These are phyloP conservation scores for Coregonus clupeaformis DNA, from an alignment of 2,113 vertebrate genomes.

Conservation along the genomic window DNA sequence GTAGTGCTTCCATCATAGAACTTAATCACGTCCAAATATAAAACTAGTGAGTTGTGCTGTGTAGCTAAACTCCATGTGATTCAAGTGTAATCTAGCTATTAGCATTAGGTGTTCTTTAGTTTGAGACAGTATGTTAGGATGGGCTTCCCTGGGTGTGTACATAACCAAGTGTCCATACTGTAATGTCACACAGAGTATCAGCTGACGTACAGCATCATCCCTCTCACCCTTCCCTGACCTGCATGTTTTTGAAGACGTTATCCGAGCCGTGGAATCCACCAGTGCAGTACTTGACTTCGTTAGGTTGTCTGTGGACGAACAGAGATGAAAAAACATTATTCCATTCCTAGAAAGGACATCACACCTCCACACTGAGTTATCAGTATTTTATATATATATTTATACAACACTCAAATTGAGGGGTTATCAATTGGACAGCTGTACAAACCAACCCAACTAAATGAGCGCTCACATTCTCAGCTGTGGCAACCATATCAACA, in stretches of 20 bases:
- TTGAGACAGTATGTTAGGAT: not conserved
- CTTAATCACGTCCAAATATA: too few relatives aligned
- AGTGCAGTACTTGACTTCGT: slow-evolving; percentile 68
- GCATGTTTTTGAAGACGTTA: slow-evolving; percentile 91
- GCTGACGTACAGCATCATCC: not conserved
- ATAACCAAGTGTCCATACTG: not conserved
- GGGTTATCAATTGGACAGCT: not conserved
- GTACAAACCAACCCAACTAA: not conserved
- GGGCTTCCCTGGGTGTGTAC: not conserved
- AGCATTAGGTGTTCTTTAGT: too few relatives aligned
- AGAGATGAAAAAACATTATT: slow-evolving; percentile 30
- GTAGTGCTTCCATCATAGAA: too few relatives aligned
- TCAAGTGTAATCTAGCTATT: too few relatives aligned
- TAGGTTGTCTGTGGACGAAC: slow-evolving; percentile 46
- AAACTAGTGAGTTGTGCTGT: too few relatives aligned
- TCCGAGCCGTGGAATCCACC: slow-evolving; percentile 92
- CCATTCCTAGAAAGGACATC: not conserved
- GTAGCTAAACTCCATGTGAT: too few relatives aligned
- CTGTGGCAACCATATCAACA: not conserved
- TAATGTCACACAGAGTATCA: slow-evolving; percentile 1
- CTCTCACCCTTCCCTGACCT: slow-evolving; percentile 73
- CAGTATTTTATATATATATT: too few relatives aligned
- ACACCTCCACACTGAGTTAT: not conserved
- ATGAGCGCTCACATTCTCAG: not conserved
- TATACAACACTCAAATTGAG: not conserved